Percentiles rank a stretch among this genome's conserved stretches.
Evolutionary conservation across 2,113 vertebrate species (phyloP).

Genomic region (Pyxicephalus adspersus): DNA sequence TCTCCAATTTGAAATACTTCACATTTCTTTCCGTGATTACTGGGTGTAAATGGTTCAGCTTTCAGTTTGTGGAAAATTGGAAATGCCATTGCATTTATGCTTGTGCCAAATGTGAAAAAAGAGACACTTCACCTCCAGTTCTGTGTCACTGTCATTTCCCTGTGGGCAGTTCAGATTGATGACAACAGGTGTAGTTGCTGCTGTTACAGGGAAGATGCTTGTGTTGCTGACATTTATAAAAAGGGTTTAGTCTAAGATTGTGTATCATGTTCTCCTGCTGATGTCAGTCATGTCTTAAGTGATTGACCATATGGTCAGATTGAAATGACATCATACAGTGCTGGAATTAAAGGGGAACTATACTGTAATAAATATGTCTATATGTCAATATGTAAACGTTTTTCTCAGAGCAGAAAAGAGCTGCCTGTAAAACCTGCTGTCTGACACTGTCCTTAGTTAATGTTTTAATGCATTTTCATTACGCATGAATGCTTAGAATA

Average conservation of each 20-base stretch:
- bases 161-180: conserved; percentile 27
- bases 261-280: conserved; percentile 18
- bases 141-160: background rate
- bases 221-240: conserved; percentile 42
- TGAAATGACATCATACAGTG: background rate
- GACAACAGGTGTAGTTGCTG: conserved; percentile 42
- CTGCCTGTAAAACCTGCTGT: too few relatives aligned
- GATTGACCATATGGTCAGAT: background rate
- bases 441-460: too few relatives aligned
- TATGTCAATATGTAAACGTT: too few relatives aligned
- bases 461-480: too few relatives aligned
- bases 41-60: background rate
- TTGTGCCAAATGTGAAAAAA: conserved; percentile 15
- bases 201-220: conserved; percentile 26
- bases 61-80: background rate
- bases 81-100: background rate
- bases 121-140: conserved; percentile 18
- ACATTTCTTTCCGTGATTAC: background rate
- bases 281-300: conserved; percentile 24
- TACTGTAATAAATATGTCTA: background rate
- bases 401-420: too few relatives aligned
- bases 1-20: background rate
- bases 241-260: conserved; percentile 19
- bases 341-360: background rate
- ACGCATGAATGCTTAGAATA: too few relatives aligned